Percentiles rank a stretch among this genome's conserved stretches.
These are phyloP conservation scores for Rhyacophila brunnea DNA, from an alignment of 1,140 invertebrate genomes.

Conservation along the genomic window DNA sequence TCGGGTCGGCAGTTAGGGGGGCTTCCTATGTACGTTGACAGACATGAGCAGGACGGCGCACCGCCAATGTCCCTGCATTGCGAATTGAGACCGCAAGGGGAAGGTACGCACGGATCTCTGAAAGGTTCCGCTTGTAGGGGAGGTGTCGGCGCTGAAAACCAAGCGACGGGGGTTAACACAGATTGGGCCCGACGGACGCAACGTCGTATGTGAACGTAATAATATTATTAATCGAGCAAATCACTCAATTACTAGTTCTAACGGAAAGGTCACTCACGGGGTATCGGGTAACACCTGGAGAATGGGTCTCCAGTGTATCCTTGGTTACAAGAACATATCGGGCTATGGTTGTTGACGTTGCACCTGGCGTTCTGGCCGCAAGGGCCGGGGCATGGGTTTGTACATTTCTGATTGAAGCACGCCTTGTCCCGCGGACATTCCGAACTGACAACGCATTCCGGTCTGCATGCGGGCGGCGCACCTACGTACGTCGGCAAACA, in stretches of 20 bases:
- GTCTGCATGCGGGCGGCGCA: constrained; percentile 60
- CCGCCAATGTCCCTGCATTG: constrained; percentile 66
- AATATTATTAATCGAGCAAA: neutral
- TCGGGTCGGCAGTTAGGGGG: constrained; percentile 79
- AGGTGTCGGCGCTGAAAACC: constrained; percentile 37
- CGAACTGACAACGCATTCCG: constrained; percentile 78
- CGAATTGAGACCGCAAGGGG: constrained; percentile 76
- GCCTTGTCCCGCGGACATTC: constrained; percentile 79
- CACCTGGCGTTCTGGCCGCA: constrained; percentile 82
- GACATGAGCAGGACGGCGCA: constrained; percentile 77
- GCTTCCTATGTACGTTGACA: constrained; percentile 71
- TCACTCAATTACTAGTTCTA: too few relatives aligned
- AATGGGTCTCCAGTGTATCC: constrained; percentile 81
- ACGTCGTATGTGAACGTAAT: too few relatives aligned
- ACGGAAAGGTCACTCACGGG: constrained; percentile 27
- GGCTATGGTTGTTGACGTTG: constrained; percentile 80
- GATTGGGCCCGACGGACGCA: neutral
- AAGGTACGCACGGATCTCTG: constrained; percentile 68
- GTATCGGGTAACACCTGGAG: constrained; percentile 58
- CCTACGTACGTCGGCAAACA: constrained; percentile 54
- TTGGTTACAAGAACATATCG: constrained; percentile 72
- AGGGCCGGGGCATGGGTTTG: constrained; percentile 76
- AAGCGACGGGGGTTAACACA: neutral
- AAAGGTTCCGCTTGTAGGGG: constrained; percentile 51
- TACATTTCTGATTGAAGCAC: constrained; percentile 78